Base-by-base conservation (phyloP, 2,113 vertebrate species). In the Podocnemis expansa region DNA sequence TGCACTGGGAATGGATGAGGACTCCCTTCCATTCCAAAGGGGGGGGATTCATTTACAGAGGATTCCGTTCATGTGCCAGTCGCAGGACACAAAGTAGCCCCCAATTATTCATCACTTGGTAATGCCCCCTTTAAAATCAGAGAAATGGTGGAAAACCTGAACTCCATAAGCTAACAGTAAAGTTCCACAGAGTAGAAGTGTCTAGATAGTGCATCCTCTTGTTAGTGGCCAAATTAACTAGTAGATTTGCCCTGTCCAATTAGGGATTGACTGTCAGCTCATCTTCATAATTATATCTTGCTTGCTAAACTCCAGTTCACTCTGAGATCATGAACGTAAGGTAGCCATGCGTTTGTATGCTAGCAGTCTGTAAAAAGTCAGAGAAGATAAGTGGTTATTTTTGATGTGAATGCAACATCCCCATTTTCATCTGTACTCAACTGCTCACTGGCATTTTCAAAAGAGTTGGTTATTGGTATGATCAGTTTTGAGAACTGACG, bases 281-380 rank as follows among this genome's bases (percentile, higher is more conserved):
- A 89, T 6, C 13, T 92, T 93, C 19, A 38, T 80, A 73, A 80
- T 78, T 82, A 84, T 58, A 41, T 70, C 78, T 90, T 81, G 16
- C 70, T 94, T 94, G 78, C 47, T 93, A 87, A 92, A 84, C 88
- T 76, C n/a, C 21, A 1, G 90, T 92, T 91, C 49, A 63, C 81
- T 96, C 92, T 94, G 27, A 13, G 70, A 80, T 55, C 54, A 24
- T 93, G n/a, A 75, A 82, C 29, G 17, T 31, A 17, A 2, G 43
- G 27, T 70, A 73, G 73, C 75, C 58, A 80, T 14, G 3, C 70
- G 81, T 63, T 94, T 79, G n/a, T 89, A 27, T 7, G 38, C 47
- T 3, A 17, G 55, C 78, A 8, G 2, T 82, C 82, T 43, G 21
- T 63, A 56, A 79, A 80, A 80, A 47, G 56, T 80, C 49, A 89